phyloP scores from a whole-genome alignment of 2,113 vertebrate genomes.

The Hyla sarda region DNA sequence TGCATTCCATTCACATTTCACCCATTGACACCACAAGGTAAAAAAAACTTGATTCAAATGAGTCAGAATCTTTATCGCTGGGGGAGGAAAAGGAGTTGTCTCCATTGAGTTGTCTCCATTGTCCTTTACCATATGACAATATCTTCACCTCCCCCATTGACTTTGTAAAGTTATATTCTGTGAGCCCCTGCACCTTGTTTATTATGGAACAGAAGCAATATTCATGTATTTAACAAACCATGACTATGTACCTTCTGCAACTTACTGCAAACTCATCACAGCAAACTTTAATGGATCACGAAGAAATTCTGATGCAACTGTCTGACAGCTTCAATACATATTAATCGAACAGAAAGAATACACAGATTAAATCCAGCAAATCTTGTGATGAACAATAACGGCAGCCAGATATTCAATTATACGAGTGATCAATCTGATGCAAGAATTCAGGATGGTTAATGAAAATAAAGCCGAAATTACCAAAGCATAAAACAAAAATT shows the following conservation, averaged over 20 bases:
- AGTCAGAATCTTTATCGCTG: too few relatives aligned
- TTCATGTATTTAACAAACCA: background rate
- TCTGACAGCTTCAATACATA: background rate
- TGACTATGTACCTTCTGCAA: background rate
- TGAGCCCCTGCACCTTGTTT: too few relatives aligned
- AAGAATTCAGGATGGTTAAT: background rate
- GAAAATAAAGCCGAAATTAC: background rate
- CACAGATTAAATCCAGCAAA: background rate
- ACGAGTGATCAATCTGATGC: background rate
- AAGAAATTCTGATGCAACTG: background rate
- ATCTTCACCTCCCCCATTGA: too few relatives aligned
- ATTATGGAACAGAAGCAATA: too few relatives aligned
- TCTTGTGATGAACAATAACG: background rate
- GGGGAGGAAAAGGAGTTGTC: too few relatives aligned
- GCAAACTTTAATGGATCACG: background rate
- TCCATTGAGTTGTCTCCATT: too few relatives aligned
- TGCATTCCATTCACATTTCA: too few relatives aligned
- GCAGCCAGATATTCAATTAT: constrained; percentile 3
- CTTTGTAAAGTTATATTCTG: too few relatives aligned
- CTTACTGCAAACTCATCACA: background rate
- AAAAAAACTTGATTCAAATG: too few relatives aligned
- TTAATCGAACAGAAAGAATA: background rate
- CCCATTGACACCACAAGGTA: too few relatives aligned
- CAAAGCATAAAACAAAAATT: background rate
- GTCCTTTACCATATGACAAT: too few relatives aligned